Base-by-base conservation (phyloP, 2,888 invertebrate species). In the Chironomus riparius region DNA sequence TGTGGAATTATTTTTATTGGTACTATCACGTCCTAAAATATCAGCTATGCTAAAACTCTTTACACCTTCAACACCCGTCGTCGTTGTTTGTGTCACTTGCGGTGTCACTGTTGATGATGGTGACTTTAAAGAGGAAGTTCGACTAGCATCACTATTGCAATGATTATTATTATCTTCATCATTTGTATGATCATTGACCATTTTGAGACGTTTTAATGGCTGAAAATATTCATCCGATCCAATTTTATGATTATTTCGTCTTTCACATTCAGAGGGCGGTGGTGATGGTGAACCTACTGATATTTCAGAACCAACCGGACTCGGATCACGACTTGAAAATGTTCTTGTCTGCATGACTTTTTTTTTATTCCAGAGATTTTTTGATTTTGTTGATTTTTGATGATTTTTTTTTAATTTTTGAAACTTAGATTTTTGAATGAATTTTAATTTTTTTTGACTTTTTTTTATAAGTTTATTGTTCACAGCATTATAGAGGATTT, bases 31-130 rank as follows among this genome's bases (percentile, higher is more conserved):
- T 80, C 92, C 94, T 78, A 96, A 85, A 81, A 96, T 96, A 86
- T 96, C 96, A 83, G 92, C 86, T 78, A 96, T 96, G 75, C 94
- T 93, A 83, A 96, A 96, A 65, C 94, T 93, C 84, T 95, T 95
- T 22, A 95, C 94, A 6, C 95, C 94, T 77, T 91, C 88, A 69
- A 90, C 15, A 21, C 21, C 21, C 21, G 65, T 65, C 22, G n/a
- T 56, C 4, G 18, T 18, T 18, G 70, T 10, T 10, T 47, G n/a
- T 70, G 70, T 48, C 38, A 38, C 10, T 10, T 1, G 10, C 10
- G 38, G 38, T 10, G 38, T 2, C 3, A 24, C 2, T 10, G 38
- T 38, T 38, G 38, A 38, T 38, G 38, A 38, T 38, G 38, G 38
- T 38, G 50, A 50, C 12, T 50, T 50, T 50, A 50, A 38, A 2